phyloP scores from a whole-genome alignment of 2,113 vertebrate species.

The Hyla sarda region DNA sequence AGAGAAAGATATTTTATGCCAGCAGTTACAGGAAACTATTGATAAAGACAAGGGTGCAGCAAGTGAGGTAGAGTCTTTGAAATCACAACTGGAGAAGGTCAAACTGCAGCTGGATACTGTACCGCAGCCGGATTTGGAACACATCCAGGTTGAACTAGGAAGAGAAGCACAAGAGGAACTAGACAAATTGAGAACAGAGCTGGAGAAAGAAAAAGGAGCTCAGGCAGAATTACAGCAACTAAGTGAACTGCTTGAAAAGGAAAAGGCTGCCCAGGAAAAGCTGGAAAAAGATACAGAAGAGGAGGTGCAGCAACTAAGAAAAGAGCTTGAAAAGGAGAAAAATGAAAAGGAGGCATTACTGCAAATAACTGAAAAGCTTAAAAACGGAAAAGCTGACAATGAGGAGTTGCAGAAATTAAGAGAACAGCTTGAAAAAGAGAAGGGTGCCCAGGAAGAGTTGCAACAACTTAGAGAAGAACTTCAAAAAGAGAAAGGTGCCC shows the following conservation, averaged over 20 bases:
- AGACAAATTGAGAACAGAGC: constrained; percentile 18
- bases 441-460: constrained; percentile 23
- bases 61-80: not conserved
- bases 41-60: constrained; percentile 60
- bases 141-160: not conserved
- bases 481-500: not conserved
- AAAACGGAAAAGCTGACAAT: not conserved
- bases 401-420: constrained; percentile 49
- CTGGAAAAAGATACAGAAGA: not conserved
- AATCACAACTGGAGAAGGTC: constrained; percentile 8
- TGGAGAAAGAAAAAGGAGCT: constrained; percentile 3
- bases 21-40: constrained; percentile 58
- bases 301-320: constrained; percentile 52
- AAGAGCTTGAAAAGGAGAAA: constrained; percentile 4
- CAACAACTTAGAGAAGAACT: constrained; percentile 16
- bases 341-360: constrained; percentile 35
- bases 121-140: not conserved
- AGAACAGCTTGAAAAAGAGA: constrained; percentile 4
- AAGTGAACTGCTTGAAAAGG: constrained; percentile 3
- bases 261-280: constrained; percentile 22
- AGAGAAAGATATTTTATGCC: constrained; percentile 65
- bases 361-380: constrained; percentile 40
- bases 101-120: not conserved
- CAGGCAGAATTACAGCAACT: constrained; percentile 27
- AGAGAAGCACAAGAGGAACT: not conserved